Evolutionary conservation across 2,113 vertebrate species (phyloP).

Genomic region (Labeo rohita): DNA sequence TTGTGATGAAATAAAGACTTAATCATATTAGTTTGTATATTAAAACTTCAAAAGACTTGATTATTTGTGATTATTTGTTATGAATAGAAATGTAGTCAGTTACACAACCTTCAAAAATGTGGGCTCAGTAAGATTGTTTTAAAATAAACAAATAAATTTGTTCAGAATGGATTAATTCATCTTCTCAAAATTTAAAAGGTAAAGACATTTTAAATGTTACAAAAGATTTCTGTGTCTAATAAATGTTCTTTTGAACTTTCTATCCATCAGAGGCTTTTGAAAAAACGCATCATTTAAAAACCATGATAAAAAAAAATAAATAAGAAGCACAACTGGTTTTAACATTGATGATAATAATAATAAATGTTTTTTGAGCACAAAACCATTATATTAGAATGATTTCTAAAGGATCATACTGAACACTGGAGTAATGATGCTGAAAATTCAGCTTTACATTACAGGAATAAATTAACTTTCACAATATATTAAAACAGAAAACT

Average conservation of each 20-base stretch:
- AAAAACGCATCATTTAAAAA: not conserved
- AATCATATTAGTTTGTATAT: not conserved
- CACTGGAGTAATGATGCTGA: not conserved
- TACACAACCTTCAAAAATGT: not conserved
- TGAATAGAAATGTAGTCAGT: not conserved
- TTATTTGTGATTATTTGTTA: not conserved
- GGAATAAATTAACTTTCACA: too few species aligned
- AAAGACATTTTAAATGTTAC: too few species aligned
- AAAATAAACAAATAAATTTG: not conserved
- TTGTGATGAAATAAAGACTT: not conserved
- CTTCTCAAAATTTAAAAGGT: not conserved
- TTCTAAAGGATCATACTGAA: not conserved
- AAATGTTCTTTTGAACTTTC: not conserved
- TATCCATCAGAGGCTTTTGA: not conserved
- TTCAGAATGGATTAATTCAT: not conserved
- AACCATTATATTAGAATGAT: not conserved
- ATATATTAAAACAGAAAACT: too few species aligned
- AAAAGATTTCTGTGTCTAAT: not conserved
- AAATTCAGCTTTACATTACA: not conserved
- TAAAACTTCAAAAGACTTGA: not conserved
- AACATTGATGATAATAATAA: not conserved
- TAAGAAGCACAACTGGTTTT: not conserved
- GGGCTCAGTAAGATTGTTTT: not conserved
- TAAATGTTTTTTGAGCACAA: too few species aligned
- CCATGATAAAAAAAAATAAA: too few species aligned